Conservation (phyloP, 2,797 vertebrate genomes). For the Acanthopagrus latus region DNA sequence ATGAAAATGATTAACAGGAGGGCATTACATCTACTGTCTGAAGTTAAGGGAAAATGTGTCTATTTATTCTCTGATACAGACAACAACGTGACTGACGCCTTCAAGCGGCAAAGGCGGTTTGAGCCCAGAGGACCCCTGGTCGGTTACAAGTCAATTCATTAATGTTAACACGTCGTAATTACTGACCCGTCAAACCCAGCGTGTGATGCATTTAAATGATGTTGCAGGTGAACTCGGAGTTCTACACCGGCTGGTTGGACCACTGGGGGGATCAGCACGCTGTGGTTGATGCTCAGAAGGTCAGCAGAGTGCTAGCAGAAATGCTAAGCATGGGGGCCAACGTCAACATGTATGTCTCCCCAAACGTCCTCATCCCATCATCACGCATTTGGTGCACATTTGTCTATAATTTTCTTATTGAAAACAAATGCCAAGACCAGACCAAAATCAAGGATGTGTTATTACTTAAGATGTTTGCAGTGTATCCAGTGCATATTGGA, state of each 20-base stretch:
- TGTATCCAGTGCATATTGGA: too few species aligned
- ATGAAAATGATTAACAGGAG: not conserved
- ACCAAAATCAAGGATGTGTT: not conserved
- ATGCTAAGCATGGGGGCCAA: conserved; percentile 93
- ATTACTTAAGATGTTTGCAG: too few species aligned
- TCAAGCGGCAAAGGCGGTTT: conserved; percentile 88
- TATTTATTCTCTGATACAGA: conserved; percentile 74
- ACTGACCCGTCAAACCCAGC: not conserved
- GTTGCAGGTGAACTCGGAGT: conserved; percentile 96
- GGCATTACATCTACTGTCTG: not conserved
- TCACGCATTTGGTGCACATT: not conserved
- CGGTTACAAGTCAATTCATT: conserved; percentile 49
- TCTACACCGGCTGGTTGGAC: conserved; percentile 98
- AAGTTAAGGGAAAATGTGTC: not conserved
- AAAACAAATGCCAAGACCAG: not conserved
- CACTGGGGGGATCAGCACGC: conserved; percentile 94
- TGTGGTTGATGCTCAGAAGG: conserved; percentile 73
- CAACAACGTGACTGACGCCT: conserved; percentile 88
- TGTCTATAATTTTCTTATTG: not conserved
- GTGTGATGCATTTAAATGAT: conserved; percentile 8
- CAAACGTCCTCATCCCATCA: not conserved
- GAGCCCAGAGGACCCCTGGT: conserved; percentile 94
- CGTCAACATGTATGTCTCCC: conserved; percentile 92
- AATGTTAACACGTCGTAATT: not conserved
- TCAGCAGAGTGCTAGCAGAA: conserved; percentile 86